Conservation (phyloP, 2,888 invertebrate species). For the Aporophyla nigra region DNA sequence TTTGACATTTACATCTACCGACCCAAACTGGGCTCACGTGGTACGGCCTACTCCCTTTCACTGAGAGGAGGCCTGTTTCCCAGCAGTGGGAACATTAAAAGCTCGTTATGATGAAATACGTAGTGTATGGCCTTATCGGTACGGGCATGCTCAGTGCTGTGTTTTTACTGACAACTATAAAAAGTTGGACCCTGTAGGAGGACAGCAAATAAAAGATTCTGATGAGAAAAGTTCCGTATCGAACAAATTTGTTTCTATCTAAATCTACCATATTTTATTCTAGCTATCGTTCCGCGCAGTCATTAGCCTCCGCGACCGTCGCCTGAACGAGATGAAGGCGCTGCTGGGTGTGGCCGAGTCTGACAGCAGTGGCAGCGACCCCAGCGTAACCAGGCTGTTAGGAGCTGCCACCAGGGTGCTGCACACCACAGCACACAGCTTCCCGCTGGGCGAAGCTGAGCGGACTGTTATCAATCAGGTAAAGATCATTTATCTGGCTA, state of each 20-base stretch:
- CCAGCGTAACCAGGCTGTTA: constrained; percentile 87
- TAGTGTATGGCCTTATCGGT: not conserved
- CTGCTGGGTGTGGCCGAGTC: constrained; percentile 89
- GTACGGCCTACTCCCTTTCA: too few species aligned
- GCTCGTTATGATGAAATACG: not conserved
- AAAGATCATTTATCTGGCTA: not conserved
- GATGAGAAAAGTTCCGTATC: not conserved
- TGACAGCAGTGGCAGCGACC: constrained; percentile 76
- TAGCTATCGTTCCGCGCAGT: constrained; percentile 88
- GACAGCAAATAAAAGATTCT: too few species aligned
- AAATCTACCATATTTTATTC: not conserved
- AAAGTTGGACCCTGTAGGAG: too few species aligned
- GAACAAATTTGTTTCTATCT: not conserved
- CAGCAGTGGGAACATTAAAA: too few species aligned
- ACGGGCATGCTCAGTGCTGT: not conserved
- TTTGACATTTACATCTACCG: too few species aligned
- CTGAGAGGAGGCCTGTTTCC: too few species aligned
- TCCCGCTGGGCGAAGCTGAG: constrained; percentile 93
- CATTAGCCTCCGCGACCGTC: constrained; percentile 92
- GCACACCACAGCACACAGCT: constrained; percentile 93
- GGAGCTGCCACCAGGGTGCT: constrained; percentile 92
- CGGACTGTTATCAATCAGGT: constrained; percentile 92
- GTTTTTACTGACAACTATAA: too few species aligned
- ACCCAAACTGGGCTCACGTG: too few species aligned
- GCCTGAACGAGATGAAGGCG: constrained; percentile 93